phyloP scores from a whole-genome alignment of 2,888 invertebrate genomes.

The Quadroppia sp. region DNA sequence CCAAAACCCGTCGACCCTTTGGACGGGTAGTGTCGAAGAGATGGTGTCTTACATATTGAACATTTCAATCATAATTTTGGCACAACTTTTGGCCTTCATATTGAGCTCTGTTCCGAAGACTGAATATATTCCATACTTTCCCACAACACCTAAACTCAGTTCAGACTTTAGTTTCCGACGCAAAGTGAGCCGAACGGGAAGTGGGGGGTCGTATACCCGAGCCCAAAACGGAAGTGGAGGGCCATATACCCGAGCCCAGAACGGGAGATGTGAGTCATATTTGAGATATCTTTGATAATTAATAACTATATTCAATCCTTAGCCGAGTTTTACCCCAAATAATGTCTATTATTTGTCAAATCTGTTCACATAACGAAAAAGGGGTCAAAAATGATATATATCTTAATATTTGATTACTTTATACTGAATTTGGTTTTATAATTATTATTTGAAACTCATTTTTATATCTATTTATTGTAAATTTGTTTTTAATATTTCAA shows the following conservation, averaged over 20 bases:
- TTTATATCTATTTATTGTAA: too few species aligned
- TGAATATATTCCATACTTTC: neutral
- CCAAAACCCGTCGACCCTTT: neutral
- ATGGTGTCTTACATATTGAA: neutral
- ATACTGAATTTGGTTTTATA: too few species aligned
- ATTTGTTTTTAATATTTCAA: too few species aligned
- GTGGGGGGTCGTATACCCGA: neutral
- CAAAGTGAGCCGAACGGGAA: neutral
- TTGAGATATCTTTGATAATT: neutral
- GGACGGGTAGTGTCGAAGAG: slow-evolving; percentile 5
- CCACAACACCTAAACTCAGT: neutral
- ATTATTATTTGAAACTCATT: too few species aligned
- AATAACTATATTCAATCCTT: neutral
- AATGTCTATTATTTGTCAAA: neutral
- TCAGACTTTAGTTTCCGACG: neutral
- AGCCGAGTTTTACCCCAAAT: neutral
- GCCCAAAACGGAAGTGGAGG: too few species aligned
- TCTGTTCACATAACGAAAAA: neutral
- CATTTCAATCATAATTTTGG: neutral
- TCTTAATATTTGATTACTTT: too few species aligned
- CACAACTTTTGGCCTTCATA: slow-evolving; percentile 1
- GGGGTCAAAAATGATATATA: neutral
- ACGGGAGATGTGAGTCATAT: neutral
- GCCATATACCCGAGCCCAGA: neutral
- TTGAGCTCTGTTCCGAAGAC: neutral